These are phyloP conservation scores for Cyclophora punctaria DNA, from an alignment of 2,888 invertebrate genomes.

Conservation along the genomic window DNA sequence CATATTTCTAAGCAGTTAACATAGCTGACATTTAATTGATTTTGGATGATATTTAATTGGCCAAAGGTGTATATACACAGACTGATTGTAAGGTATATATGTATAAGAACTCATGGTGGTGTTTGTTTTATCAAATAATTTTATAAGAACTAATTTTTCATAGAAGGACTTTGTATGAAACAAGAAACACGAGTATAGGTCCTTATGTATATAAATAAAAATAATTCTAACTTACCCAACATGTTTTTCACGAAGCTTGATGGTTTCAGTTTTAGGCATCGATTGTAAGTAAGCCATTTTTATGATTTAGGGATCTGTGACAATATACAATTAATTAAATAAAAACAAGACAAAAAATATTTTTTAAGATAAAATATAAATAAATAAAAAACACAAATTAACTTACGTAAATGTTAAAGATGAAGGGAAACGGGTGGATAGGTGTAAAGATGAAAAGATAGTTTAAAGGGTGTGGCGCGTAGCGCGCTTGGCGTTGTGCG, in stretches of 20 bases:
- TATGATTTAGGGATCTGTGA: constrained; percentile 24
- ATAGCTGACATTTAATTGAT: too few relatives aligned
- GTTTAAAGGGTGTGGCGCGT: constrained; percentile 6
- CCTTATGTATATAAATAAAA: too few relatives aligned
- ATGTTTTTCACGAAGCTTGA: constrained; percentile 85
- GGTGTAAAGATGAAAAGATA: constrained; percentile 1
- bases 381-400: not conserved
- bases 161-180: too few relatives aligned
- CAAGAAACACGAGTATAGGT: too few relatives aligned
- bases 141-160: too few relatives aligned
- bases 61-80: not conserved
- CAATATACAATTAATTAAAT: not conserved
- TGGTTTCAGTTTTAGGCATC: constrained; percentile 86
- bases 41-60: not conserved
- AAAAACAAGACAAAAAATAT: not conserved
- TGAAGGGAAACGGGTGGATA: constrained; percentile 10
- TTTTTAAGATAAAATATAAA: not conserved
- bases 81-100: too few relatives aligned
- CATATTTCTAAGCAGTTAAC: too few relatives aligned
- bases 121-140: too few relatives aligned
- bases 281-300: constrained; percentile 78
- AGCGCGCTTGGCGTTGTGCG: constrained; percentile 16
- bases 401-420: constrained; percentile 7
- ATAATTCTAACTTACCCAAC: constrained; percentile 80
- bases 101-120: too few relatives aligned